Base-by-base conservation (phyloP, 2,113 vertebrate species). In the Scolopax mira region DNA sequence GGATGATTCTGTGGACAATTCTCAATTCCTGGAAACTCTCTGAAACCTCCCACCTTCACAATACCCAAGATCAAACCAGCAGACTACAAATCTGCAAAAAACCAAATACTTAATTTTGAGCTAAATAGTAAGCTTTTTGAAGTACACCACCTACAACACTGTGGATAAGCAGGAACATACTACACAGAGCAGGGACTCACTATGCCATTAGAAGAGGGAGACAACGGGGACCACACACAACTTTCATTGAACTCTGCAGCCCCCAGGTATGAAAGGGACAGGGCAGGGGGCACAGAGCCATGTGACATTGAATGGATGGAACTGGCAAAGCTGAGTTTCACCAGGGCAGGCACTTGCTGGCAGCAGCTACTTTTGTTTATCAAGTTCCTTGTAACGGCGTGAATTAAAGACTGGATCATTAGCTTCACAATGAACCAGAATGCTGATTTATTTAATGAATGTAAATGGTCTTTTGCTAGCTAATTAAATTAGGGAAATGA, bases 401-500 rank as follows among this genome's bases (percentile, higher is more conserved):
- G 77, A 95, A 96, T 95, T 94, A 94, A 52, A 84, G 92, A 17
- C 78, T 87, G 92, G 92, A 90, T 96, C 93, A 96, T 96, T 96
- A 96, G 92, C 83, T 96, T 92, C 90, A 96, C 94, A 97, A 94
- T 94, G 83, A 94, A 79, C 61, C 93, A 87, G 90, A 96, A 94
- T 94, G 73, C 88, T 92, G 96, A 96, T 95, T 96, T 90, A 90
- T 96, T 93, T 96, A 94, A 93, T 97, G 90, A 92, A 94, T 96
- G 96, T 89, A 96, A 96, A 97, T 96, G 92, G 88, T 90, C 79
- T 94, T 93, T 87, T 3, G 2, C 78, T 85, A 65, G 77, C 90
- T 96, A 96, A 97, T 96, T 96, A 79, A 95, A 97, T 96, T 93
- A 97, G 91, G 93, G 79, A 94, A 96, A 97, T 96, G 74, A 88